phyloP scores from a whole-genome alignment of 2,797 vertebrate species.

The Enteromius paludinosus region DNA sequence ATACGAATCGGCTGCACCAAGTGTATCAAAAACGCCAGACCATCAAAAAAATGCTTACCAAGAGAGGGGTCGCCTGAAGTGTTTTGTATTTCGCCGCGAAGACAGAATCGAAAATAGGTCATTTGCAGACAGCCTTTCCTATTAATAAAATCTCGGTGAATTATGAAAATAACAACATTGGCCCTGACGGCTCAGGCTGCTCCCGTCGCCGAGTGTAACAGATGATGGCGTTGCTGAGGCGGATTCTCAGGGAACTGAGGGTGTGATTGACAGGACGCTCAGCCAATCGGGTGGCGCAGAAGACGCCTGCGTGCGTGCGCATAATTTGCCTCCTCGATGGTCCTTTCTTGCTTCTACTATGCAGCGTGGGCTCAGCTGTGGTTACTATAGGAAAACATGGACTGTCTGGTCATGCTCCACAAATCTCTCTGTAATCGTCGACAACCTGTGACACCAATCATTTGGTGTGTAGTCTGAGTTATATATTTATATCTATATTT shows the following conservation, averaged over 20 bases:
- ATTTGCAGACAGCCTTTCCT: constrained; percentile 22
- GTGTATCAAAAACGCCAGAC: constrained; percentile 59
- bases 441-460: neutral
- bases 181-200: constrained; percentile 71
- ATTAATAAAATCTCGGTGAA: constrained; percentile 33
- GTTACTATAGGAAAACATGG: constrained; percentile 28
- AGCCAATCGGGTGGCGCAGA: constrained; percentile 69
- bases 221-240: constrained; percentile 78
- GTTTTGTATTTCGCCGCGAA: constrained; percentile 51
- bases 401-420: constrained; percentile 19
- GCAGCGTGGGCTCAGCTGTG: constrained; percentile 35
- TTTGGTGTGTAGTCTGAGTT: neutral
- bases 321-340: constrained; percentile 32
- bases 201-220: constrained; percentile 77
- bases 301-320: constrained; percentile 38
- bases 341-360: constrained; percentile 35
- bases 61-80: constrained; percentile 70
- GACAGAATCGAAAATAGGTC: constrained; percentile 28
- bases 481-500: neutral
- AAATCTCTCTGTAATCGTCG: constrained; percentile 8
- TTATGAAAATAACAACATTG: constrained; percentile 68
- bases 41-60: constrained; percentile 70
- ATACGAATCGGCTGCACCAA: constrained; percentile 74
- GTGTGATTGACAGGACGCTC: constrained; percentile 68
- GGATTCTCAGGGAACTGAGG: constrained; percentile 58